Evolutionary conservation across 2,888 invertebrate species (phyloP), one percentile per base, ranked within the genome.

Genomic region (Craniophora ligustri): DNA sequence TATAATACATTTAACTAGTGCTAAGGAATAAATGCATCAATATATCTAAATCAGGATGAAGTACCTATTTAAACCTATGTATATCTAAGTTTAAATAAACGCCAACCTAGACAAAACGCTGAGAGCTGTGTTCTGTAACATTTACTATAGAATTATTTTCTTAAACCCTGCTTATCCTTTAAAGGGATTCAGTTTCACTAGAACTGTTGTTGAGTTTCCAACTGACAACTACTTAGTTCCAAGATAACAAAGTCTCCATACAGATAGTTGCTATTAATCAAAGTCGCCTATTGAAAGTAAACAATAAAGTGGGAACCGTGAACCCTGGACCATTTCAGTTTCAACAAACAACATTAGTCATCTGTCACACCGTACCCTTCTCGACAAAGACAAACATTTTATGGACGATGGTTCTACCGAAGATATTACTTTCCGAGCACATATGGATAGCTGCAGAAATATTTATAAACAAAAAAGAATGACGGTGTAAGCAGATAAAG

Each of bases 261-360:
- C 60, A 72, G 77, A 79, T 79, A 79, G 79, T 79, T 73, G 72
- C 73, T 76, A 87, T 85, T 87, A 85, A 85, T 87, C 86, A 86
- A 83, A 81, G 78, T 75, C 75, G 31, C 38, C 66, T 81, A 85
- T 84, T 83, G 85, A 81, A 84, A 82, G 86, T 86, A 87, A 87
- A 87, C 86, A 87, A 81, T 79, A 74, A 70, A 66, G 61, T 69
- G 67, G 69, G 70, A 74, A 77, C 71, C 68, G 67, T 55, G 64
- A 65, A 61, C 78, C 76, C 71, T 75, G 76, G 77, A 81, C 78
- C 78, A 74, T 79, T 75, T 67, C 72, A 75, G 75, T 72, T 75
- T 71, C 65, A 55, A 72, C 85, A 84, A 86, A 87, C 84, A 86
- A 83, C 87, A 89, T 90, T 89, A 86, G 80, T 90, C 84, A 88